Conservation (phyloP, 1,140 invertebrate genomes). For the Monochamus saltuarius region DNA sequence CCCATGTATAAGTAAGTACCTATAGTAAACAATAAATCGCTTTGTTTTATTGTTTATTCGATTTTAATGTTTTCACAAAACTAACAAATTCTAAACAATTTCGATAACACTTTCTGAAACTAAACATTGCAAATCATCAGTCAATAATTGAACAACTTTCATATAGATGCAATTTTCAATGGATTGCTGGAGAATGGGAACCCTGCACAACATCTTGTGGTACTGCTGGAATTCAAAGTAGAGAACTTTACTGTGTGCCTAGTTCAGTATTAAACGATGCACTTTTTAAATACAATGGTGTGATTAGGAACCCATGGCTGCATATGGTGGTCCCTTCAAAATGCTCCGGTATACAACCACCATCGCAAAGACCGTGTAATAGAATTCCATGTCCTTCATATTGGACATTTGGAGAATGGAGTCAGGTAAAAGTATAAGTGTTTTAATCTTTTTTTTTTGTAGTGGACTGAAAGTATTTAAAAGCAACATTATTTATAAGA, state of each 20-base stretch:
- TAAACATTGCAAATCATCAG: background rate
- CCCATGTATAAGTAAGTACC: too few relatives aligned
- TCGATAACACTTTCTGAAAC: too few relatives aligned
- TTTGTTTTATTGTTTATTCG: too few relatives aligned
- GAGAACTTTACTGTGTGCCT: conserved; percentile 65
- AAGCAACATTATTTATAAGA: background rate
- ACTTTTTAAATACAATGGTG: conserved; percentile 28
- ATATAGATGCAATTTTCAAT: conserved; percentile 64
- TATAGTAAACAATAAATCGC: too few relatives aligned
- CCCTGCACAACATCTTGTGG: conserved; percentile 66
- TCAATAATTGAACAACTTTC: conserved; percentile 7
- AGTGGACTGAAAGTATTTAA: background rate
- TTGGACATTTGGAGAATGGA: conserved; percentile 70
- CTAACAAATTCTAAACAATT: too few relatives aligned
- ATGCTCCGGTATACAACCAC: conserved; percentile 55
- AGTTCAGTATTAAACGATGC: conserved; percentile 35
- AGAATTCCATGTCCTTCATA: conserved; percentile 61
- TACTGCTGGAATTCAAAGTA: conserved; percentile 58
- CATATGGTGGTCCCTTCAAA: conserved; percentile 58
- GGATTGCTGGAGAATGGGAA: conserved; percentile 65
- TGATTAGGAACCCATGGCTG: conserved; percentile 51
- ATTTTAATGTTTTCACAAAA: too few relatives aligned
- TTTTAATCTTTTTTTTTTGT: background rate
- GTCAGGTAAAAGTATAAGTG: conserved; percentile 57
- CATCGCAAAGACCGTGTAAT: conserved; percentile 60